These are phyloP conservation scores for Pammene aurita DNA, from an alignment of 2,888 invertebrate species.

Conservation along the genomic window DNA sequence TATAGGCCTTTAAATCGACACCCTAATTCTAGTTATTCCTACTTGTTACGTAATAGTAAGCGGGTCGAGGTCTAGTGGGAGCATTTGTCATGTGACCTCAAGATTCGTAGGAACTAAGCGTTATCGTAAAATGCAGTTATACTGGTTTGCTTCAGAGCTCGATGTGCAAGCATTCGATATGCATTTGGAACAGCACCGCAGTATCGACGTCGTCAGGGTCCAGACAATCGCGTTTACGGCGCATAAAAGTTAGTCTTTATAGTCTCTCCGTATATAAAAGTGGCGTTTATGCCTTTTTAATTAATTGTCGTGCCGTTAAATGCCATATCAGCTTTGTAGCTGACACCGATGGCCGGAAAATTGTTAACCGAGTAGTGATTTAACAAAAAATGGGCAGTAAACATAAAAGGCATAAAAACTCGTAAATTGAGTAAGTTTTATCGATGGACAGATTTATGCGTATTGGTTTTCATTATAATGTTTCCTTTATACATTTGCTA, in stretches of 20 bases:
- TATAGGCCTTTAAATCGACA: neutral
- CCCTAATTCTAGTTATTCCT: neutral
- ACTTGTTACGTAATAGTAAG: neutral
- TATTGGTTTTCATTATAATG: constrained; percentile 10
- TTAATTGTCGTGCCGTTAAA: constrained; percentile 81
- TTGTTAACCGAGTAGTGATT: constrained; percentile 78
- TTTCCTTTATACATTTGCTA: constrained; percentile 11
- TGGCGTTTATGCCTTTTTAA: constrained; percentile 82
- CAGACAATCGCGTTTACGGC: constrained; percentile 83
- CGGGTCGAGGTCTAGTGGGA: neutral
- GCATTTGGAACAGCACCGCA: constrained; percentile 46
- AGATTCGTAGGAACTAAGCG: neutral
- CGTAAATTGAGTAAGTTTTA: constrained; percentile 33
- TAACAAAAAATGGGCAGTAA: constrained; percentile 67
- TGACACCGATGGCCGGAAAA: constrained; percentile 75
- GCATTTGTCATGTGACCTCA: neutral
- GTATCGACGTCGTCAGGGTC: constrained; percentile 72
- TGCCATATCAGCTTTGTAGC: constrained; percentile 77
- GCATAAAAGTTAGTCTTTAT: constrained; percentile 84
- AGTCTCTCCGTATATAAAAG: constrained; percentile 80
- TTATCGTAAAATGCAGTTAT: neutral
- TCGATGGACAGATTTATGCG: constrained; percentile 23
- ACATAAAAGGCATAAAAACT: constrained; percentile 28
- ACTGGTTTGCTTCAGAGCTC: neutral
- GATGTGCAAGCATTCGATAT: neutral